Base-by-base conservation (phyloP, 35 echinoderm and acorn worm genomes). In the Heliocidaris tuberculata region DNA sequence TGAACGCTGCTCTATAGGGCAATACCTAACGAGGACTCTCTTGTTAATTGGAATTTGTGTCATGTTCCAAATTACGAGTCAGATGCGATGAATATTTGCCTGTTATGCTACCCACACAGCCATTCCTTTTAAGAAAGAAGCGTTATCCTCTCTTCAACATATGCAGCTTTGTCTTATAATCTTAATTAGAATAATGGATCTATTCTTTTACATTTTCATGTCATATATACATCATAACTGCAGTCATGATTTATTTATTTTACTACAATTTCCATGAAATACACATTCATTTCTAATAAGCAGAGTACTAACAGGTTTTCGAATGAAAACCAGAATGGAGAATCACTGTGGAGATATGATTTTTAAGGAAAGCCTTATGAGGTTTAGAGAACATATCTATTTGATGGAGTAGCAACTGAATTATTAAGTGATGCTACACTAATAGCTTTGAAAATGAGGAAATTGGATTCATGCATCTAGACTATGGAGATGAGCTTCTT, bases 11-110 rank as follows among this genome's bases (percentile, higher is more conserved):
- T 21, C 27, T 78, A 78, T 78, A 78, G 21, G 65, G 65, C 17
- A 78, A 78, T 78, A 70, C 5, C 60, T 70, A 70, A 70, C 27
- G 65, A 78, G 65, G 65, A 78, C 65, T 78, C 65, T 78, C 65
- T 21, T 78, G 65, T n/a, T 78, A 78, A 78, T 78, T 78, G 65
- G 65, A 78, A 78, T 78, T 78, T 78, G 65, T 78, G 65, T 78
- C 65, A n/a, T 78, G 65, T 78, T 78, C 65, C 17, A 78, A n/a
- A 78, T 78, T 78, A 78, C 24, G 21, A 19, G 8, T 78, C 65
- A 6, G 65, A 78, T 27, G 65, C 21, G 21, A 4, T 8, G 21
- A 27, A 78, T 78, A 78, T n/a, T 78, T 29, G 65, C 27, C 27
- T n/a, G 15, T 78, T 8, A 5, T 19, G 19, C 65, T 27, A 78